A percentile compares a stretch with the other conserved stretches of the same genome.
Evolutionary conservation across 1,140 invertebrate genomes (phyloP).

Genomic region (Aradophagus sp.): DNA sequence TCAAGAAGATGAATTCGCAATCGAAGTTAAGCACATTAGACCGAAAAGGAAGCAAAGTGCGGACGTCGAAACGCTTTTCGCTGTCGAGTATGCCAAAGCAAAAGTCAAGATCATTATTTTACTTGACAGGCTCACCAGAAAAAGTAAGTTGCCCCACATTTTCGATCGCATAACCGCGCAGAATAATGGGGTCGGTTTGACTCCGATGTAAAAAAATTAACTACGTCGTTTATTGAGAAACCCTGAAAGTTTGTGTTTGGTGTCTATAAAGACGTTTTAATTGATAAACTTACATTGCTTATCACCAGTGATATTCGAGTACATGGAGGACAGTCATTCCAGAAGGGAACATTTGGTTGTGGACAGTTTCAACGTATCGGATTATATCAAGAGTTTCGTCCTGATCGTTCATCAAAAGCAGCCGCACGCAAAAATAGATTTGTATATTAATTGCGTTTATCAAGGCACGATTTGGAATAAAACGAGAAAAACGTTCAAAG

Average conservation of each 20-base stretch:
- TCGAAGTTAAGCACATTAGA: slow-evolving; percentile 79
- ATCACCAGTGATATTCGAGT: slow-evolving; percentile 81
- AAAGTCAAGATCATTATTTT: slow-evolving; percentile 80
- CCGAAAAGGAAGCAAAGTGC: slow-evolving; percentile 75
- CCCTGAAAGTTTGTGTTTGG: no score
- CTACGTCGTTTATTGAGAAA: no score
- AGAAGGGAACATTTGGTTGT: slow-evolving; percentile 75
- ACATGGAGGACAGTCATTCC: slow-evolving; percentile 72
- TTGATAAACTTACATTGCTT: slow-evolving; percentile 47
- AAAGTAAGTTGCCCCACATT: slow-evolving; percentile 78
- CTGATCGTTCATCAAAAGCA: slow-evolving; percentile 76
- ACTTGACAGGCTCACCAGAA: slow-evolving; percentile 79
- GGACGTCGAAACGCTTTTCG: slow-evolving; percentile 78
- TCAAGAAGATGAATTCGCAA: slow-evolving; percentile 77
- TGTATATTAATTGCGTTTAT: slow-evolving; percentile 78
- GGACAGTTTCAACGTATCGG: slow-evolving; percentile 73
- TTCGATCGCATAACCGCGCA: no score
- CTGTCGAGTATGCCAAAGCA: slow-evolving; percentile 78
- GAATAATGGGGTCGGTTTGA: no score
- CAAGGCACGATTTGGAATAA: slow-evolving; percentile 74
- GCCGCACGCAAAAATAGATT: slow-evolving; percentile 73
- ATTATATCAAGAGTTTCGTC: slow-evolving; percentile 75
- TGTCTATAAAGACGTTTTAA: background rate
- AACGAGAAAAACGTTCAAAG: slow-evolving; percentile 72
- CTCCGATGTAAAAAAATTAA: no score